Conservation (phyloP, 2,113 vertebrate species). For the Bubalus kerabau region DNA sequence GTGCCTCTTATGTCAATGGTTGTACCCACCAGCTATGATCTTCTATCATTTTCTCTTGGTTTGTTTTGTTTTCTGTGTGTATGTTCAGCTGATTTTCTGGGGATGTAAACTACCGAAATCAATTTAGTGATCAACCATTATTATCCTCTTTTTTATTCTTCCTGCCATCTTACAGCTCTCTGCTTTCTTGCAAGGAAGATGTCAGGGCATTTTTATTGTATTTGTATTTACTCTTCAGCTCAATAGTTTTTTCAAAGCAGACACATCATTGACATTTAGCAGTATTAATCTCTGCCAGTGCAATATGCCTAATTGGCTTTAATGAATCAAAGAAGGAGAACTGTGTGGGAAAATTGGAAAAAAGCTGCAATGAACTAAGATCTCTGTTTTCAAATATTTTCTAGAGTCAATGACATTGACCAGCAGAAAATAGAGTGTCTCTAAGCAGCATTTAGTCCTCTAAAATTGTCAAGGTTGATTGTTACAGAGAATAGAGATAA, state of each 20-base stretch:
- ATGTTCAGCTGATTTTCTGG: constrained; percentile 19
- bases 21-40: background rate
- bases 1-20: background rate
- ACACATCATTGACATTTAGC: constrained; percentile 35
- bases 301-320: constrained; percentile 41
- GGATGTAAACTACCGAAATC: constrained; percentile 41
- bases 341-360: constrained; percentile 26
- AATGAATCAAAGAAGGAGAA: constrained; percentile 52
- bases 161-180: background rate
- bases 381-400: constrained; percentile 50
- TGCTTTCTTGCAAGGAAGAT: constrained; percentile 22
- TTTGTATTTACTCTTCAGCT: constrained; percentile 46
- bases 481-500: background rate
- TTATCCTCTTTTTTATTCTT: constrained; percentile 49
- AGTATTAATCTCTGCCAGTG: constrained; percentile 37
- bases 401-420: constrained; percentile 25
- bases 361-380: background rate
- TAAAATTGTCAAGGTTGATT: background rate
- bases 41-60: background rate
- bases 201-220: constrained; percentile 48
- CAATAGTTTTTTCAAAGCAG: constrained; percentile 49
- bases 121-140: constrained; percentile 54
- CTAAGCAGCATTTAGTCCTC: background rate
- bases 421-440: background rate
- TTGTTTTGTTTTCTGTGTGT: background rate